Base-by-base conservation (phyloP, 2,888 invertebrate species). In the Anthrax anthrax region DNA sequence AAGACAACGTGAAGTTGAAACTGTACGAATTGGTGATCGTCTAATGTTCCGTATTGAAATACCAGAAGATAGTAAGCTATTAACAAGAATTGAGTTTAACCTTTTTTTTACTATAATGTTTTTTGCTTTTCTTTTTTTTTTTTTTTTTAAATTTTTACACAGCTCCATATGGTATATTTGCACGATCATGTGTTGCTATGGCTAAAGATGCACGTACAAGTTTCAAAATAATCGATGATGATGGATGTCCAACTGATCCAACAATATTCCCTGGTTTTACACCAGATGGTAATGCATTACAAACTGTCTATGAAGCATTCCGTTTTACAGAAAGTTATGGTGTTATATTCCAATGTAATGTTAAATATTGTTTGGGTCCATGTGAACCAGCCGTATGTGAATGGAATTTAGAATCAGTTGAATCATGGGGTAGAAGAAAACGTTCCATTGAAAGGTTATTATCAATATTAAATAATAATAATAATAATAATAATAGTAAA, bases 271-370 rank as follows among this genome's bases (percentile, higher is more conserved):
- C 92, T 4, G 86, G 86, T 18, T 94, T 94, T 69, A 81, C 79
- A 43, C 87, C 89, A 39, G 90, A 90, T 58, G 90, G 89, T 48
- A 89, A 89, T 66, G 90, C 90, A 1, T 70, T 91, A 50, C 88
- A 92, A 60, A 89, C 90, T 0, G 77, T 88, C 48, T 94, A 94
- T 62, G 92, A 94, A 70, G 92, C 92, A 1, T 94, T 94, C 75
- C 77, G 92, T 62, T 94, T 94, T 66, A 94, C 92, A 1, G 92
- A 94, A 65, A 92, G 91, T 13, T 94, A 94, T 58, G 92, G 92
- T 43, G 92, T 94, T 51, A 94, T 94, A 65, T 94, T 94, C 80
- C 92, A 94, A 65, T 94, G 92, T 68, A 94, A 94, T 68, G 92
- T 94, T 57, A 92, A 92, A 64, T 94, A 94, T 67, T 94, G 92